Conservation (phyloP, 2,113 vertebrate species). For the Litocranius walleri region DNA sequence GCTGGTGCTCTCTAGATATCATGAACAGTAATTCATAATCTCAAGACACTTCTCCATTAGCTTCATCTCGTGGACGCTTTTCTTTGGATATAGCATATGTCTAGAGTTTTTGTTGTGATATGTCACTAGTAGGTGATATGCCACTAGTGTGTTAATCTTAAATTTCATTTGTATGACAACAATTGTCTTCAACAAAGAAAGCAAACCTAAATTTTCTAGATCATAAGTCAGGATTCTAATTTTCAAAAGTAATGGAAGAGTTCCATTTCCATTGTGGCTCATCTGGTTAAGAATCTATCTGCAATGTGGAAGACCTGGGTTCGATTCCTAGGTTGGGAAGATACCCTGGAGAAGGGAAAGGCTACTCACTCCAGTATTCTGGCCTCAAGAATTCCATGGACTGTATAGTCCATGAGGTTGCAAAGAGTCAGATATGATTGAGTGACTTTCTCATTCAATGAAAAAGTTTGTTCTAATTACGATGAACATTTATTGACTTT, state of each 20-base stretch:
- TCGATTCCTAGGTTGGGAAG: not conserved
- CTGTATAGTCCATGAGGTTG: not conserved
- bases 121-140: not conserved
- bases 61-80: not conserved
- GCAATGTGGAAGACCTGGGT: not conserved
- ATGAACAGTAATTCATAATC: not conserved
- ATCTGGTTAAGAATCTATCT: not conserved
- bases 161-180: not conserved
- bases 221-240: not conserved
- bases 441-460: accelerated
- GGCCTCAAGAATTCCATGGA: not conserved
- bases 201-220: not conserved
- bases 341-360: not conserved
- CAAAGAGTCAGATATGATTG: not conserved
- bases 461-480: not conserved
- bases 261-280: not conserved
- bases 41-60: not conserved
- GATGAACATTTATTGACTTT: not conserved
- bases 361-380: not conserved
- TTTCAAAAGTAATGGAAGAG: not conserved
- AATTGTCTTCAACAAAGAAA: not conserved
- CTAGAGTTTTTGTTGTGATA: not conserved
- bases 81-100: not conserved
- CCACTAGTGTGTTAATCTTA: not conserved
- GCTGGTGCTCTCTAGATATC: not conserved